Percentiles rank a stretch among this genome's conserved stretches.
Evolutionary conservation across 1,140 invertebrate species (phyloP).

Genomic region (Pseudoatta argentina): DNA sequence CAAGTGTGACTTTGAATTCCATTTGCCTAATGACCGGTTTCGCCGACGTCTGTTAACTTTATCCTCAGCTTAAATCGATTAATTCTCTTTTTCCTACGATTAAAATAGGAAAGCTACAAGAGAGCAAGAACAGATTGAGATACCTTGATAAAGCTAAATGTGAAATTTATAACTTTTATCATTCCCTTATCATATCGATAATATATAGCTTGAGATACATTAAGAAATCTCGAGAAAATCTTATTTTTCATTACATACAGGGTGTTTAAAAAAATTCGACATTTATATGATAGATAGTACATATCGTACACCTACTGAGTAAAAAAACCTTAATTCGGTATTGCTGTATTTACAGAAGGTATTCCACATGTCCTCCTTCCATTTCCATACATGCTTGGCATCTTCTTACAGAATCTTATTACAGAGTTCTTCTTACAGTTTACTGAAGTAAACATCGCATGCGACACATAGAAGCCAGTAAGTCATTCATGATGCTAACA

Average conservation of each 20-base stretch:
- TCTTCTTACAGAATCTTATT: too few species aligned
- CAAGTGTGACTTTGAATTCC: conserved; percentile 36
- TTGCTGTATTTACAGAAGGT: too few species aligned
- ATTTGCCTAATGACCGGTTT: conserved; percentile 61
- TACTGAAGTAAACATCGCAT: too few species aligned
- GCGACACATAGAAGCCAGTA: too few species aligned
- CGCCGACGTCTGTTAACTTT: conserved; percentile 57
- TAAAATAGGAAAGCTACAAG: conserved; percentile 30
- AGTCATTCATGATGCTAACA: too few species aligned
- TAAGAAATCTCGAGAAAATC: neutral
- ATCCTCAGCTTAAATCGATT: conserved; percentile 45
- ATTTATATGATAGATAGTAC: too few species aligned
- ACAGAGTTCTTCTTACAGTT: too few species aligned
- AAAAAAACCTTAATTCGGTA: too few species aligned
- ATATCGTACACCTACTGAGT: too few species aligned
- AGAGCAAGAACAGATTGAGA: conserved; percentile 13
- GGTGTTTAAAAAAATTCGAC: too few species aligned
- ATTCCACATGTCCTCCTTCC: too few species aligned
- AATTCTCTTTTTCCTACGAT: conserved; percentile 32
- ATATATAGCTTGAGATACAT: neutral
- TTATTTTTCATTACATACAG: neutral
- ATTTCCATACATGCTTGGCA: too few species aligned
- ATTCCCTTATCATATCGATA: neutral
- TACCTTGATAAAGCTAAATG: conserved; percentile 19
- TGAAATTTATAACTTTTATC: conserved; percentile 18